These are phyloP conservation scores for Astreopora myriophthalma DNA, from an alignment of 64 coral and sea anemone genomes.

Conservation along the genomic window DNA sequence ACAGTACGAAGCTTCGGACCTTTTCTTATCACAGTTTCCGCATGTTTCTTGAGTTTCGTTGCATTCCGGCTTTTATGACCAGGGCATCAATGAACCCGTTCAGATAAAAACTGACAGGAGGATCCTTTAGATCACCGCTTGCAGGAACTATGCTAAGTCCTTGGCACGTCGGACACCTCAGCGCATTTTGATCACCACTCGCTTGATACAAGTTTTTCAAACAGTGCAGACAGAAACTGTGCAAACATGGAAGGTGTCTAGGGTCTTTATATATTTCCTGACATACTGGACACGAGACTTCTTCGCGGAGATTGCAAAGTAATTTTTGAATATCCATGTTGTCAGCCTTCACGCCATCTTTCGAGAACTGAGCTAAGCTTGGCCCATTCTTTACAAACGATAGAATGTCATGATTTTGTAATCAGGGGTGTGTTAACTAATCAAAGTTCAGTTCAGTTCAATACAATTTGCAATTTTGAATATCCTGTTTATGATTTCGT, in stretches of 20 bases:
- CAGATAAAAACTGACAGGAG: background rate
- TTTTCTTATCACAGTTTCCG: background rate
- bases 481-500: too few relatives aligned
- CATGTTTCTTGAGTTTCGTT: background rate
- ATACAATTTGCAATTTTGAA: too few relatives aligned
- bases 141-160: background rate
- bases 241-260: background rate
- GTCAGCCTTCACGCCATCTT: background rate
- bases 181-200: background rate
- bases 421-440: too few relatives aligned
- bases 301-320: background rate
- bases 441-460: too few relatives aligned
- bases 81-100: background rate
- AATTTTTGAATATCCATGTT: background rate
- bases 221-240: slow-evolving; percentile 13
- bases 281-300: slow-evolving; percentile 5
- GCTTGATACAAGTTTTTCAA: background rate
- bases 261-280: background rate
- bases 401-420: too few relatives aligned
- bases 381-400: too few relatives aligned
- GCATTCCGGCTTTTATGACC: background rate
- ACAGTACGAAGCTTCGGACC: background rate
- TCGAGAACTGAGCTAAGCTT: too few relatives aligned
- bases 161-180: background rate
- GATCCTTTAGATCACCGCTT: background rate